Evolutionary conservation across 2,888 invertebrate genomes (phyloP), one percentile per base, ranked within the genome.

Genomic region (Drosophila silvestris): DNA sequence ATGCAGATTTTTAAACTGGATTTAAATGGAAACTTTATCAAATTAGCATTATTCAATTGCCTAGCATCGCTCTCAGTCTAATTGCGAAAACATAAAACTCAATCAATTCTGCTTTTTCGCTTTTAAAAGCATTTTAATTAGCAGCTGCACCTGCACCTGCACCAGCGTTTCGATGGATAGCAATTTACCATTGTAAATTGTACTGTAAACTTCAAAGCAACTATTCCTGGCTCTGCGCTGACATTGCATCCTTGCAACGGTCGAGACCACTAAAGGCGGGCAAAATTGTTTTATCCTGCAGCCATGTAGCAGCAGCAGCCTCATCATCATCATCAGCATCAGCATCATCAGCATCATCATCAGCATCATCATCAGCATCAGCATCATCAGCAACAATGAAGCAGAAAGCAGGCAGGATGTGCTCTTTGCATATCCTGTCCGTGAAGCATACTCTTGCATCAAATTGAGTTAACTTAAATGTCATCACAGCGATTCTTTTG

Each of bases 401-500:
- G 41, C 53, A 54, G 64, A 39, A 39, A 35, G 28, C 19, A 35
- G 16, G 35, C 32, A 39, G 28, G 30, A 32, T 30, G 33, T 56
- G 32, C 54, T 26, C n/a, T 44, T 6, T 28, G 35, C n/a, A 9
- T 39, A 14, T 52, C 57, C 59, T 74, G 41, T 35, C 26, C 47
- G 47, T 47, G 26, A 9, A 26, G 44, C 57, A 64, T 54, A 53
- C 53, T 59, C 58, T 69, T 28, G 54, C 57, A 41, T 47, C 67
- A 72, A 77, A 77, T 74, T 72, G 56, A 53, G 39, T 70, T 78
- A 47, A 52, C 62, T 62, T 19, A 37, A 58, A 67, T 57, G 47
- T 51, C 57, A 39, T 33, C 30, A 58, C 39, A 53, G 76, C 65
- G 39, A 35, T 57, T 19, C 14, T 12, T 56, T 58, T 50, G 54